Evolutionary conservation across 1,140 invertebrate species (phyloP).

Genomic region (Zelostemma sp.): DNA sequence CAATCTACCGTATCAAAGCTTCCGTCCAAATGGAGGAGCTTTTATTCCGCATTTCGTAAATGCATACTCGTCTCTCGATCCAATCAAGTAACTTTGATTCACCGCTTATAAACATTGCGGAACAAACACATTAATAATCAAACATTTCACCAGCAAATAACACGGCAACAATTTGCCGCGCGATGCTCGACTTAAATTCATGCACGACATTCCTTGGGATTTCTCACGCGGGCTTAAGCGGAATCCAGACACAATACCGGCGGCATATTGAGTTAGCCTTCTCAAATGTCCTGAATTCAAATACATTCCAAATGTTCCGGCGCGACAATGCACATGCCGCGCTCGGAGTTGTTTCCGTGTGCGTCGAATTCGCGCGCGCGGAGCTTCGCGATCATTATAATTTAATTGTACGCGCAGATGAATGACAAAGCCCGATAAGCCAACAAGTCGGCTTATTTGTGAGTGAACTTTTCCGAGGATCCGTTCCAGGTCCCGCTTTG

Average conservation of each 20-base stretch:
- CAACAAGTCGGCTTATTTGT: constrained; percentile 6
- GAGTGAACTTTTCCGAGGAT: background rate
- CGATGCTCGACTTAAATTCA: constrained; percentile 39
- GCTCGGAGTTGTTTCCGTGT: constrained; percentile 25
- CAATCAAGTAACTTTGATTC: background rate
- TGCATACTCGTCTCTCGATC: no score
- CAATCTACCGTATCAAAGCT: no score
- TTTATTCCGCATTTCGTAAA: no score
- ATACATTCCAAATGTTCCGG: constrained; percentile 38
- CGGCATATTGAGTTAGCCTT: constrained; percentile 41
- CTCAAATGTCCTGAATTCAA: constrained; percentile 41
- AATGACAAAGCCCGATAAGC: constrained; percentile 37
- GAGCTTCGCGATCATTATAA: constrained; percentile 28
- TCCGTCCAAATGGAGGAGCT: no score
- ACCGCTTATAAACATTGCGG: no score
- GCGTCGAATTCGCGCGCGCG: background rate
- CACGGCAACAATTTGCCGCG: constrained; percentile 36
- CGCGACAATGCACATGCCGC: constrained; percentile 26
- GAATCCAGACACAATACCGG: constrained; percentile 46
- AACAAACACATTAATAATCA: constrained; percentile 40
- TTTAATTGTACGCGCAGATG: constrained; percentile 36
- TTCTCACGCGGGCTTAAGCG: constrained; percentile 31
- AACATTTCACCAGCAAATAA: constrained; percentile 7
- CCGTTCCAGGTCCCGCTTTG: no score
- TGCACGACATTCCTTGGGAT: constrained; percentile 38